Conservation (phyloP, 2,797 vertebrate species). For the Sebastes diploproa region DNA sequence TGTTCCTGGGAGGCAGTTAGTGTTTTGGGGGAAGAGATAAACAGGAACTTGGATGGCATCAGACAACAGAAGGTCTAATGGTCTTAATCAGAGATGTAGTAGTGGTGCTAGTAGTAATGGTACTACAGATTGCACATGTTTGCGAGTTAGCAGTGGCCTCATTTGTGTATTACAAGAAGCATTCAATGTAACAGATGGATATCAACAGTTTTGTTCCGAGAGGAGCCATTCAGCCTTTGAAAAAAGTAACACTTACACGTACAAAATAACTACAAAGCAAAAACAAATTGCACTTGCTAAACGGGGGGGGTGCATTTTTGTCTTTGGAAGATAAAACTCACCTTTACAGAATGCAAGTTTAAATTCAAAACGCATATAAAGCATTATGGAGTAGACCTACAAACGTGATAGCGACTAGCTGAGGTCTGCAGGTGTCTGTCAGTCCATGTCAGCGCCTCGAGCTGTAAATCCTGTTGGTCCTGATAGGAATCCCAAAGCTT, state of each 20-base stretch:
- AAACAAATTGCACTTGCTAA: slow-evolving; percentile 8
- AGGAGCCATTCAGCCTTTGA: slow-evolving; percentile 36
- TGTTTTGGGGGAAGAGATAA: slow-evolving; percentile 65
- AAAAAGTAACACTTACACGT: slow-evolving; percentile 21
- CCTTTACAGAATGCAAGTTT: not conserved
- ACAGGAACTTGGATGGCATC: slow-evolving; percentile 70
- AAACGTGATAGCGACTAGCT: slow-evolving; percentile 51
- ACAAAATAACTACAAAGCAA: slow-evolving; percentile 20
- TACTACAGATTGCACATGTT: slow-evolving; percentile 61
- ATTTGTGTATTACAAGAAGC: slow-evolving; percentile 58
- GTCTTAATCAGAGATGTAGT: slow-evolving; percentile 72
- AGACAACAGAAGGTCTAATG: slow-evolving; percentile 77
- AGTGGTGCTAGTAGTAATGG: slow-evolving; percentile 60
- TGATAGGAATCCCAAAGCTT: slow-evolving; percentile 80
- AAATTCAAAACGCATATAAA: slow-evolving; percentile 2
- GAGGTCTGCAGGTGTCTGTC: slow-evolving; percentile 72
- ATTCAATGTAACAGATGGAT: slow-evolving; percentile 69
- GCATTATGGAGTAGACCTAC: slow-evolving; percentile 1
- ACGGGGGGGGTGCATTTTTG: not conserved
- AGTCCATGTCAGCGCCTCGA: slow-evolving; percentile 66
- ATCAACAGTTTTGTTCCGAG: slow-evolving; percentile 54
- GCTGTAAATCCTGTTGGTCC: slow-evolving; percentile 71
- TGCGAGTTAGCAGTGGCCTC: slow-evolving; percentile 54
- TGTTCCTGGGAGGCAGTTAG: slow-evolving; percentile 65
- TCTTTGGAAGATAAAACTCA: not conserved